Conservation (phyloP, 2,113 vertebrate genomes). For the Siniperca knerii region DNA sequence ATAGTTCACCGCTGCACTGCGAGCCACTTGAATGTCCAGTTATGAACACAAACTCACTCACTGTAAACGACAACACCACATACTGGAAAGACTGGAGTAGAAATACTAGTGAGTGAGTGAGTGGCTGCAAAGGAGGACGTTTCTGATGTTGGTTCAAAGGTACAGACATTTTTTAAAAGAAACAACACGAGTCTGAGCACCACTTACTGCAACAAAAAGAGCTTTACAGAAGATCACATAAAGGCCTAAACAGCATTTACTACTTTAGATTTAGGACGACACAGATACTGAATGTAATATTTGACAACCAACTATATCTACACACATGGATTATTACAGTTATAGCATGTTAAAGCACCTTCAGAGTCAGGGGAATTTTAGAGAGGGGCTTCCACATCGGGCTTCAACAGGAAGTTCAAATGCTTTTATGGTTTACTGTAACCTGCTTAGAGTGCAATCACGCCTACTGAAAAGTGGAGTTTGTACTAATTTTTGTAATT, state of each 20-base stretch:
- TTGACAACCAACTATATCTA: conserved; percentile 50
- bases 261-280: conserved; percentile 62
- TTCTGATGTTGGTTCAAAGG: neutral
- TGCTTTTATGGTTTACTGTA: neutral
- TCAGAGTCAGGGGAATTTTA: neutral
- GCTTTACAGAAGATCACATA: conserved; percentile 38
- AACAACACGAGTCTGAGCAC: neutral
- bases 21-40: neutral
- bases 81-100: neutral
- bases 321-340: conserved; percentile 37
- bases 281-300: conserved; percentile 66
- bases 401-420: neutral
- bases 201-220: conserved; percentile 8
- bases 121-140: neutral
- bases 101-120: neutral
- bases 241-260: conserved; percentile 55
- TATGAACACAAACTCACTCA: neutral
- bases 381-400: conserved; percentile 20
- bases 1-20: neutral
- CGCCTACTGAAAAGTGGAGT: neutral
- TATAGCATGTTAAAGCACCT: conserved; percentile 62
- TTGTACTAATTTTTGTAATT: no score
- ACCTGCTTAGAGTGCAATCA: neutral
- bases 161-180: neutral
- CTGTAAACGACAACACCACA: neutral